Evolutionary conservation across 2,113 vertebrate genomes (phyloP).

Genomic region (Chaetodon trifascialis): DNA sequence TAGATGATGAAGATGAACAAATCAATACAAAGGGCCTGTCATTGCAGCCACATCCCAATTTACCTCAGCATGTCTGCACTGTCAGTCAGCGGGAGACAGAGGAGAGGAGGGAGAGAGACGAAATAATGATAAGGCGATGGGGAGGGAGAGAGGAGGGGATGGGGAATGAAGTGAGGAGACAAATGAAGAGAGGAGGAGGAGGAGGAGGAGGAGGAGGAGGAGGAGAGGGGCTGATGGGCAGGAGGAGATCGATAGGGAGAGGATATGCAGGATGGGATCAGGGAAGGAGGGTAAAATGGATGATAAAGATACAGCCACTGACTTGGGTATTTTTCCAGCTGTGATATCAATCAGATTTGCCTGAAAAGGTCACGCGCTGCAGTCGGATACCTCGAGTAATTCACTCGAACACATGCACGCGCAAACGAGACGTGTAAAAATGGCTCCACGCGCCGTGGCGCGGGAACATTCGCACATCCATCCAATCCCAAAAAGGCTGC

Average conservation of each 20-base stretch:
- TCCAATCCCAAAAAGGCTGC: slow-evolving; percentile 48
- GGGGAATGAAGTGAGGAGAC: slow-evolving; percentile 18
- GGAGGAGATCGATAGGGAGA: slow-evolving; percentile 49
- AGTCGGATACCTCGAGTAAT: slow-evolving; percentile 51
- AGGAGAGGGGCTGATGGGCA: slow-evolving; percentile 30
- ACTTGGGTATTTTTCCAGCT: slow-evolving; percentile 40
- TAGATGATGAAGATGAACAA: slow-evolving; percentile 73
- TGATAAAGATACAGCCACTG: slow-evolving; percentile 28
- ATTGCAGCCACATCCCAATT: slow-evolving; percentile 72
- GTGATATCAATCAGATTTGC: slow-evolving; percentile 55
- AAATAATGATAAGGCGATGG: slow-evolving; percentile 37
- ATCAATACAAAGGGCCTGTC: slow-evolving; percentile 76
- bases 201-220: slow-evolving; percentile 26
- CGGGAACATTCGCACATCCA: slow-evolving; percentile 23
- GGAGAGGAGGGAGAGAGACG: slow-evolving; percentile 7
- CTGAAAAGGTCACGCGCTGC: slow-evolving; percentile 65
- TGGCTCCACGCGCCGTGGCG: background rate
- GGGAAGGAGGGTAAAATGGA: slow-evolving; percentile 6
- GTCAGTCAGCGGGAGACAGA: slow-evolving; percentile 60
- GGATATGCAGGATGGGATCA: slow-evolving; percentile 19
- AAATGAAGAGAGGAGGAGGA: slow-evolving; percentile 32
- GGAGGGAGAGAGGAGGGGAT: slow-evolving; percentile 19
- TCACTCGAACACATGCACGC: slow-evolving; percentile 21
- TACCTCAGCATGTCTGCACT: slow-evolving; percentile 55
- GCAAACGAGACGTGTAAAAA: slow-evolving; percentile 22